Percentiles rank a stretch among this genome's conserved stretches.
These are phyloP conservation scores for Hydropsyche betteni DNA, from an alignment of 2,888 invertebrate genomes.

Conservation along the genomic window DNA sequence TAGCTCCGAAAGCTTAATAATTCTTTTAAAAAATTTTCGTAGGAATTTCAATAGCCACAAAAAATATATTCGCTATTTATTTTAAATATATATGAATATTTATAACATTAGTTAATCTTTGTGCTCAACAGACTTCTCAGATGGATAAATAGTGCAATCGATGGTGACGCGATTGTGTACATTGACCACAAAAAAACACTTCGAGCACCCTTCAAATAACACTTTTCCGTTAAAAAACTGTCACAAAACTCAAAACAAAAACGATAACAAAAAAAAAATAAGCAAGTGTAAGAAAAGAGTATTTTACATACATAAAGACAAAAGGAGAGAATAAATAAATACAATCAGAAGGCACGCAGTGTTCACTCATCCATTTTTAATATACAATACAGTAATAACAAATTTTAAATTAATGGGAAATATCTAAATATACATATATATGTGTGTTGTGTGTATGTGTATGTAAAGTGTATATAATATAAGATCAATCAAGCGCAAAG, in stretches of 20 bases:
- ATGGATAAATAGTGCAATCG: not conserved
- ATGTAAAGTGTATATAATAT: constrained; percentile 15
- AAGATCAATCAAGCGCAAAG: constrained; percentile 47
- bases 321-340: constrained; percentile 40
- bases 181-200: constrained; percentile 5
- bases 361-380: constrained; percentile 46
- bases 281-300: constrained; percentile 1
- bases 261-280: not conserved
- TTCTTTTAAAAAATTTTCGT: constrained; percentile 8
- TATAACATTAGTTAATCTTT: not conserved
- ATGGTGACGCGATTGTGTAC: not conserved
- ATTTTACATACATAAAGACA: constrained; percentile 18
- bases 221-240: constrained; percentile 1
- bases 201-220: not conserved
- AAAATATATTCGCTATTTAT: constrained; percentile 8
- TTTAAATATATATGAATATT: constrained; percentile 2
- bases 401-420: constrained; percentile 45
- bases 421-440: constrained; percentile 19
- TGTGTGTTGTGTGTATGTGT: constrained; percentile 30
- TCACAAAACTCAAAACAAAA: not conserved
- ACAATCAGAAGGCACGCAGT: constrained; percentile 52
- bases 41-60: constrained; percentile 8
- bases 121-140: constrained; percentile 24
- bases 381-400: constrained; percentile 45
- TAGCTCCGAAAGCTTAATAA: constrained; percentile 1